Evolutionary conservation across 2,113 vertebrate genomes (phyloP), one percentile per base, ranked within the genome.

Genomic region (Nesogale talazaci): DNA sequence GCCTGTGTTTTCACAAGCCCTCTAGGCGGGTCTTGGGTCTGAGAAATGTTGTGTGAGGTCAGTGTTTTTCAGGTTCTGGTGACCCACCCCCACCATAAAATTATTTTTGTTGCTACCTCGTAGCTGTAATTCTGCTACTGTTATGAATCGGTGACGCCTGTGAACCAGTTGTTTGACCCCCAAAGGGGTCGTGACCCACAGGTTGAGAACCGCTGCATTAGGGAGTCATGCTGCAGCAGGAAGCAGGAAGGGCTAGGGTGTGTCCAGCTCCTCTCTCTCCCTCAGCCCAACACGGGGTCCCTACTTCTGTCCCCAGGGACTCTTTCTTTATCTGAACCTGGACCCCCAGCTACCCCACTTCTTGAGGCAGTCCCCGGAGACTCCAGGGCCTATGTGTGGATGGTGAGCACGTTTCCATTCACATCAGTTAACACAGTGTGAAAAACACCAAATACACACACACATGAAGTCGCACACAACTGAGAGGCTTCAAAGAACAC

Each of bases 161-260:
- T n/a, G n/a, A n/a, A n/a, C n/a, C n/a, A n/a, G n/a, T n/a, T n/a
- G n/a, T n/a, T n/a, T n/a, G n/a, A n/a, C n/a, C n/a, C n/a, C n/a
- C n/a, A n/a, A n/a, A n/a, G n/a, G n/a, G n/a, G n/a, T n/a, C n/a
- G n/a, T n/a, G n/a, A n/a, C n/a, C n/a, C n/a, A n/a, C n/a, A n/a
- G n/a, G n/a, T n/a, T n/a, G n/a, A n/a, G n/a, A n/a, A n/a, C n/a
- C n/a, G n/a, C n/a, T n/a, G n/a, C n/a, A n/a, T n/a, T n/a, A n/a
- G n/a, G n/a, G n/a, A n/a, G 56, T 52, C 4, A 3, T 6, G 11
- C 5, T 4, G 4, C 4, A 0, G 20, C 40, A 63, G 31, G n/a
- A 3, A 36, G 16, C 36, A 61, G 19, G 34, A 29, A 15, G 36
- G 25, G 25, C 59, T 15, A 31, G 34, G 38, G 8, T 40, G 11